Evolutionary conservation across 2,113 vertebrate species (phyloP).

Genomic region (Lycocorax pyrrhopterus): DNA sequence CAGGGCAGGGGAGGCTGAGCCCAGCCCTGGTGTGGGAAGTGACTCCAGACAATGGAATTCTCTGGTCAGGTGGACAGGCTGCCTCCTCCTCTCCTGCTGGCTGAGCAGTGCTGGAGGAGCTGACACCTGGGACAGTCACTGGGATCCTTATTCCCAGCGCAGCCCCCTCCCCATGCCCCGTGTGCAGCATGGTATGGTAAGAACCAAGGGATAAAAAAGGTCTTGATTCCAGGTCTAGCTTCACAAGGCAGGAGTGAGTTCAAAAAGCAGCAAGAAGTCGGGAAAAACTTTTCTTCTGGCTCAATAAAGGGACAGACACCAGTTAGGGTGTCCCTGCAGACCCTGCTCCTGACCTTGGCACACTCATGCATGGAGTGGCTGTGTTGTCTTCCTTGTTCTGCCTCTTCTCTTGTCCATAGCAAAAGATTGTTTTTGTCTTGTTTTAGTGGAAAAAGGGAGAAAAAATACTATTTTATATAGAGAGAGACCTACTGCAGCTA

Average conservation of each 20-base stretch:
- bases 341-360: not conserved
- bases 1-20: rapidly evolving
- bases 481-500: not conserved
- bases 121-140: not conserved
- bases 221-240: not conserved
- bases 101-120: not conserved
- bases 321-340: not conserved
- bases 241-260: not conserved
- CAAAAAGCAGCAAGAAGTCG: not conserved
- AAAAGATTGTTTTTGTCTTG: not conserved
- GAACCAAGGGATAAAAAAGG: not conserved
- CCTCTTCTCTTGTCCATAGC: not conserved
- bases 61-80: rapidly evolving
- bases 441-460: not conserved
- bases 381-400: not conserved
- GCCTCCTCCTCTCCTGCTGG: not conserved
- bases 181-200: not conserved
- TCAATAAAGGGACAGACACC: not conserved
- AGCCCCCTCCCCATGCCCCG: rapidly evolving
- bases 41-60: not conserved
- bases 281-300: not conserved
- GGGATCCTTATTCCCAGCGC: not conserved
- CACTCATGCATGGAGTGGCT: not conserved
- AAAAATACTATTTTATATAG: not conserved
- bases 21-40: not conserved